Conservation (phyloP, 2,888 invertebrate genomes). For the Neuroscelio doddi region DNA sequence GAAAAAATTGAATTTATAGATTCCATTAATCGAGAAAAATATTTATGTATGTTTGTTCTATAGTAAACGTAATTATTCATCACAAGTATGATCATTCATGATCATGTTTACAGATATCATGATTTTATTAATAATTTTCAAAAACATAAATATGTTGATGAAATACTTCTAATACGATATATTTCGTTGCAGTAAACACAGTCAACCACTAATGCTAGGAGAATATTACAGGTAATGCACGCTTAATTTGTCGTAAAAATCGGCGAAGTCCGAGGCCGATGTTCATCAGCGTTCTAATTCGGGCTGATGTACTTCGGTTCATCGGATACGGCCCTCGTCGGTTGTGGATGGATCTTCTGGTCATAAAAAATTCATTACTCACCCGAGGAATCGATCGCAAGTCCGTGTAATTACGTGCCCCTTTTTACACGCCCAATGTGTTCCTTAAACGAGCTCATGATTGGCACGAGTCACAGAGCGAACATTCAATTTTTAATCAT, state of each 20-base stretch:
- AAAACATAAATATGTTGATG: too few relatives aligned
- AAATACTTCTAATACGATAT: background rate
- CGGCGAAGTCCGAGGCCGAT: constrained; percentile 13
- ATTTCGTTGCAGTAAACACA: background rate
- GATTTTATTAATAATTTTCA: too few relatives aligned
- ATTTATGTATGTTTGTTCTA: too few relatives aligned
- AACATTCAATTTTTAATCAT: too few relatives aligned
- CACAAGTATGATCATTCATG: too few relatives aligned
- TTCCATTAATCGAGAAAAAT: too few relatives aligned
- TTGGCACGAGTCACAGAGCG: constrained; percentile 11
- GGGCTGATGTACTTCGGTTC: constrained; percentile 46
- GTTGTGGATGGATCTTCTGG: constrained; percentile 46
- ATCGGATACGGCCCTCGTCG: constrained; percentile 56
- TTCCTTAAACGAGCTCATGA: constrained; percentile 18
- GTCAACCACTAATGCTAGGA: background rate
- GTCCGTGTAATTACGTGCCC: constrained; percentile 66
- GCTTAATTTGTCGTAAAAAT: constrained; percentile 4
- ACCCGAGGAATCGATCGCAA: constrained; percentile 66
- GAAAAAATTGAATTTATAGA: too few relatives aligned
- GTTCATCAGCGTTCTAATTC: constrained; percentile 50
- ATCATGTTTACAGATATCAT: too few relatives aligned
- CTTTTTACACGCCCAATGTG: constrained; percentile 44
- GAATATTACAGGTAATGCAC: background rate
- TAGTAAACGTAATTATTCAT: too few relatives aligned
- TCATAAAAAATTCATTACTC: constrained; percentile 70